Percentiles rank a stretch among this genome's conserved stretches.
Evolutionary conservation across 2,797 vertebrate species (phyloP).

Genomic region (Oreonectes daqikongensis): DNA sequence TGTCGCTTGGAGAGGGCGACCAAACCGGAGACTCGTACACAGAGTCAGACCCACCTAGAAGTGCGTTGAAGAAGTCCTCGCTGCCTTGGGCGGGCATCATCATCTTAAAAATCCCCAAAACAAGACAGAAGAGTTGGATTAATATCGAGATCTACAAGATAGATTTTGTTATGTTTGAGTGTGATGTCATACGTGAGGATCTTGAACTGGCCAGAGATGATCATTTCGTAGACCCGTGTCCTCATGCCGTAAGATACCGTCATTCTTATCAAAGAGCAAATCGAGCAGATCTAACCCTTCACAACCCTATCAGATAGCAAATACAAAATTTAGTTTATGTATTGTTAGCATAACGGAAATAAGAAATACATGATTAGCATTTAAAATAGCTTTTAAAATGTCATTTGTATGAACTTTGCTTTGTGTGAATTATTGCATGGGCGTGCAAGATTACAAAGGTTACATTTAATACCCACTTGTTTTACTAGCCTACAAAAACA

Average conservation of each 20-base stretch:
- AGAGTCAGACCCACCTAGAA: conserved; percentile 71
- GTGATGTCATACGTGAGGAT: conserved; percentile 73
- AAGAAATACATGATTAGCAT: conserved; percentile 23
- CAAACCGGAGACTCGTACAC: conserved; percentile 79
- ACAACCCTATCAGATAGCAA: conserved; percentile 66
- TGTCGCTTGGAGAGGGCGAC: conserved; percentile 89
- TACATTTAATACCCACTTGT: not conserved
- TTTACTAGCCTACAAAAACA: not conserved
- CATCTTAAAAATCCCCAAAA: conserved; percentile 62
- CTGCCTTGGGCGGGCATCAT: conserved; percentile 60
- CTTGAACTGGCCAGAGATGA: conserved; percentile 70
- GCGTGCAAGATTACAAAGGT: conserved; percentile 9
- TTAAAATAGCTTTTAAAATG: not conserved
- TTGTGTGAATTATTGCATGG: conserved; percentile 5
- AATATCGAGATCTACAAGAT: too few relatives aligned
- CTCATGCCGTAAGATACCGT: conserved; percentile 83
- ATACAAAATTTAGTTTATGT: conserved; percentile 6
- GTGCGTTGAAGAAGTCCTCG: conserved; percentile 70
- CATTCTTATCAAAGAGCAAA: conserved; percentile 89
- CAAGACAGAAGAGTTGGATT: not conserved
- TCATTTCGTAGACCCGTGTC: conserved; percentile 68
- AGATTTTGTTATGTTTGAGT: too few relatives aligned
- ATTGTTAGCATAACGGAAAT: conserved; percentile 45
- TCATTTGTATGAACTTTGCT: conserved; percentile 60
- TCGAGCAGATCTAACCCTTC: conserved; percentile 87